Conservation (phyloP, 2,888 invertebrate genomes). For the Zeuzera pyrina region DNA sequence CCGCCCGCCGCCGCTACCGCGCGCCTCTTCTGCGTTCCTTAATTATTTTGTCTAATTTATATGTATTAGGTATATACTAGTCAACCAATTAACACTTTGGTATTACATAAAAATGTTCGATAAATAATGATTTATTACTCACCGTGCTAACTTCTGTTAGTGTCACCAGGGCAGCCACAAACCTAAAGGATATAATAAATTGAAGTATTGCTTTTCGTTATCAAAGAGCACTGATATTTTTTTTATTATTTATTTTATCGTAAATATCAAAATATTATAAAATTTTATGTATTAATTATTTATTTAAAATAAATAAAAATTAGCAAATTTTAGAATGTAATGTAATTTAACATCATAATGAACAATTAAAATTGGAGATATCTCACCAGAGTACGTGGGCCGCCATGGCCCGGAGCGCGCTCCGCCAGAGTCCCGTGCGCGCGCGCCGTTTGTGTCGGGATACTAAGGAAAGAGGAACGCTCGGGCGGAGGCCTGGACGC, state of each 20-base stretch:
- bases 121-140: slow-evolving; percentile 25
- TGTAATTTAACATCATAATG: not conserved
- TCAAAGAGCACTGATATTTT: not conserved
- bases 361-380: slow-evolving; percentile 3
- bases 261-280: not conserved
- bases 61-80: no score
- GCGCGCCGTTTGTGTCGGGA: slow-evolving; percentile 69
- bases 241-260: not conserved
- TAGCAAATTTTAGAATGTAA: not conserved
- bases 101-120: slow-evolving; percentile 14
- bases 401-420: slow-evolving; percentile 68
- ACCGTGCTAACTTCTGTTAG: slow-evolving; percentile 49
- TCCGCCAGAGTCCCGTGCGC: slow-evolving; percentile 67
- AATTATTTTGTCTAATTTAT: no score
- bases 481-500: slow-evolving; percentile 44
- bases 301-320: not conserved
- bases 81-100: no score
- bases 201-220: slow-evolving; percentile 12
- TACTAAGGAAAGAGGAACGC: slow-evolving; percentile 62
- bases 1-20: slow-evolving; percentile 21
- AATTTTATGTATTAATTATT: not conserved
- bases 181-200: slow-evolving; percentile 33
- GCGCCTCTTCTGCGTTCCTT: slow-evolving; percentile 35
- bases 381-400: slow-evolving; percentile 65
- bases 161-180: slow-evolving; percentile 53